These are phyloP conservation scores for Norana najaformis DNA, from an alignment of 2,888 invertebrate genomes.

Conservation along the genomic window DNA sequence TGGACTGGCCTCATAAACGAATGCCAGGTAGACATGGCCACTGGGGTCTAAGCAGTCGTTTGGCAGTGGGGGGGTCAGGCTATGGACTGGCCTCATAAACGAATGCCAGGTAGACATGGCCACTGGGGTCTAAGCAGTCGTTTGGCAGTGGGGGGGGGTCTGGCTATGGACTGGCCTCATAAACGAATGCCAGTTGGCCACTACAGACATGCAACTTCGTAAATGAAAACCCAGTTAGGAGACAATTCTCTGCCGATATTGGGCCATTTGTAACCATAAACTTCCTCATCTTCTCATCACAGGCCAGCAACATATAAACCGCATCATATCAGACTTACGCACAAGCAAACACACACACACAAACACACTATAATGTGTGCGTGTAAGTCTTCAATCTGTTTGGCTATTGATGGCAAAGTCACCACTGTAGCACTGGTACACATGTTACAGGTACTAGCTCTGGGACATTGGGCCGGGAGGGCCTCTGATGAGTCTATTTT, in stretches of 20 bases:
- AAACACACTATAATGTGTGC: too few species aligned
- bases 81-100: background rate
- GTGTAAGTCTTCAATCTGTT: too few species aligned
- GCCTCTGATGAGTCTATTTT: too few species aligned
- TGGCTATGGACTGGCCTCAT: background rate
- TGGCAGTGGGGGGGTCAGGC: background rate
- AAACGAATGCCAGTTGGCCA: background rate
- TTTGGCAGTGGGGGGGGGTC: background rate
- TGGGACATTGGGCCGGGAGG: too few species aligned
- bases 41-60: too few species aligned
- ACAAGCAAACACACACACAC: background rate
- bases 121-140: too few species aligned
- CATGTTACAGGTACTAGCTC: too few species aligned
- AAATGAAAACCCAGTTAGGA: background rate
- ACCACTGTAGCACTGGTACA: too few species aligned
- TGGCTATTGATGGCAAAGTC: too few species aligned
- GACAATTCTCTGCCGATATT: background rate
- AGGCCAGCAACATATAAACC: background rate
- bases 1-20: background rate
- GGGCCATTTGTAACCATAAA: background rate
- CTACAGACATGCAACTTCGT: background rate
- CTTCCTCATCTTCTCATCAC: background rate
- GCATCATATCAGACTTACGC: background rate
- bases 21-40: too few species aligned
- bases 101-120: background rate